Base-by-base conservation (phyloP, 2,797 vertebrate genomes). In the Eurystomus glaucurus region DNA sequence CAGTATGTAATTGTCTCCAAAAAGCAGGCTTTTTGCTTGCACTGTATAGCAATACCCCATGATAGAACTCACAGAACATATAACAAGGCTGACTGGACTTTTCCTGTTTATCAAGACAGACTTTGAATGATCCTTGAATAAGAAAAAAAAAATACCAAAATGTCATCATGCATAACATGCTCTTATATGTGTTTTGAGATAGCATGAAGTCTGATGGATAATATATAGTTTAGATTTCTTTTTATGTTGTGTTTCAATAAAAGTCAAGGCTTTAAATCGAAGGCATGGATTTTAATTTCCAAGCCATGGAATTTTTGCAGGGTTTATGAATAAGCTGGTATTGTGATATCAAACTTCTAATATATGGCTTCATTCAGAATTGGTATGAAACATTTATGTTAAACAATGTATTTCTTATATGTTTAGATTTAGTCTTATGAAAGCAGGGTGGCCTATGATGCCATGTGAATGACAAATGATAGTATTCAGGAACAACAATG, bases 151-250 rank as follows among this genome's bases (percentile, higher is more conserved):
- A 10, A 35, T 23, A 15, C 15, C 18, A 1, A 83, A 79, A 72
- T 31, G 52, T 31, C 19, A 2, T 43, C 2, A 1, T 14, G 2
- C 57, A 61, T 13, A 72, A 62, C 22, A 22, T 25, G 12, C 2
- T 28, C 1, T 71, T 57, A 31, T 11, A 50, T 20, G 10, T 0
- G 0, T 52, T 87, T 58, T 72, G n/a, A 87, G 26, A 18, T 62
- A 79, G 76, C 29, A 20, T 33, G 13, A 82, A 72, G 9, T 31
- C 39, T 61, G 60, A 78, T 19, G 25, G 25, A 69, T 58, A 89
- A 57, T 10, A 25, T 28, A 6, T 6, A 35, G 35, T 54, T 82
- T 35, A 2, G 3, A 58, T 70, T 69, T 70, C 11, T 74, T 95
- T 92, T 50, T 48, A 45, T 10, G 13, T 18, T 64, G 28, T 19